These are phyloP conservation scores for Corticium candelabrum DNA, from an alignment of 37 sponge, comb jelly and placozoan genomes.

Conservation along the genomic window DNA sequence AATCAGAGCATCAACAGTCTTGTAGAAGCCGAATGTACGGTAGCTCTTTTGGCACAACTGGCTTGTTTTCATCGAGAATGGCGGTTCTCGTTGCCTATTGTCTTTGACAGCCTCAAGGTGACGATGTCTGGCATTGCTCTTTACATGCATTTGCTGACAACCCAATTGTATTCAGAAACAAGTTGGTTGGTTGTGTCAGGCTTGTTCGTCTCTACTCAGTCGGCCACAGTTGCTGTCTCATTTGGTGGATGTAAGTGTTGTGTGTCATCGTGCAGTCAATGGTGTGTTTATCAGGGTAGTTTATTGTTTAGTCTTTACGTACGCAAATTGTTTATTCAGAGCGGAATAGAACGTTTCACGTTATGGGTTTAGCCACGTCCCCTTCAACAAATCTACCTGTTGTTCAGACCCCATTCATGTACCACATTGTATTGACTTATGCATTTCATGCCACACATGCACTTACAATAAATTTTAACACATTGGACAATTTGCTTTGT, in stretches of 20 bases:
- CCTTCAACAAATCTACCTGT: too few relatives aligned
- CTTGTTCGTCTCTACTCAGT: background rate
- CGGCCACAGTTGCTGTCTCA: background rate
- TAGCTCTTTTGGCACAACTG: background rate
- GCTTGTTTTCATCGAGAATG: background rate
- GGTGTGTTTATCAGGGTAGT: too few relatives aligned
- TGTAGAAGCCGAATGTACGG: background rate
- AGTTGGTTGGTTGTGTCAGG: background rate
- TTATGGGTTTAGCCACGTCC: too few relatives aligned
- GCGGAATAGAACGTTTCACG: slow-evolving; percentile 1
- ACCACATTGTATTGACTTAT: too few relatives aligned
- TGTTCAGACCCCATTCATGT: too few relatives aligned
- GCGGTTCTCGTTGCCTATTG: background rate
- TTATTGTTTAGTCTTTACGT: too few relatives aligned
- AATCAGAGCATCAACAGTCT: background rate
- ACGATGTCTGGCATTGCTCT: too few relatives aligned
- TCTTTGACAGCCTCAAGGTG: background rate
- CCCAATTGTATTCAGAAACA: background rate
- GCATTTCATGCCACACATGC: too few relatives aligned
- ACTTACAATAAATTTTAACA: too few relatives aligned
- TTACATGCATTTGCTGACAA: background rate
- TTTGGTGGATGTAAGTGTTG: background rate
- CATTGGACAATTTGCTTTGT: too few relatives aligned
- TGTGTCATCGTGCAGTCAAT: too few relatives aligned
- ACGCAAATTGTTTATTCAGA: too few relatives aligned